Conservation (phyloP, 2,888 invertebrate species). For the Tanytarsus gracilentus region DNA sequence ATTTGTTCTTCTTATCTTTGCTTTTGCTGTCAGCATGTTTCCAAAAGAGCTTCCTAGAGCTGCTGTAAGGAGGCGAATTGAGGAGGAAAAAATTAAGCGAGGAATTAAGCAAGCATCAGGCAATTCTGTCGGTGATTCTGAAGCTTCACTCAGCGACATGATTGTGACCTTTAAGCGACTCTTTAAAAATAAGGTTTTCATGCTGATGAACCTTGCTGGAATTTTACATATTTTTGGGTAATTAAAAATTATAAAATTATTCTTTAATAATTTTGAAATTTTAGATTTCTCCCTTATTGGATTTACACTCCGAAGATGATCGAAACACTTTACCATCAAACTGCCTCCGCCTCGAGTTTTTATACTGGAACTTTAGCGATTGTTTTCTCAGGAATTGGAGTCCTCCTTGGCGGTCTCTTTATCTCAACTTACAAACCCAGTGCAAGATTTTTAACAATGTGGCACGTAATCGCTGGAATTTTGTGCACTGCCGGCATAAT, state of each 20-base stretch:
- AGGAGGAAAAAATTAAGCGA: slow-evolving; percentile 31
- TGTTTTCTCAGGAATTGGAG: slow-evolving; percentile 47
- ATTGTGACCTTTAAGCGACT: slow-evolving; percentile 49
- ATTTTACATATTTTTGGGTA: slow-evolving; percentile 53
- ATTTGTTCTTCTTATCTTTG: slow-evolving; percentile 42
- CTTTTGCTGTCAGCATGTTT: slow-evolving; percentile 51
- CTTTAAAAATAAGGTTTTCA: slow-evolving; percentile 51
- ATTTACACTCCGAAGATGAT: slow-evolving; percentile 67
- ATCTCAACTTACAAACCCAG: slow-evolving; percentile 50
- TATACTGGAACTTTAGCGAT: slow-evolving; percentile 56
- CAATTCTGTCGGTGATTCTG: not conserved
- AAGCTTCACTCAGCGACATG: slow-evolving; percentile 40
- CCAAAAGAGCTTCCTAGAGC: slow-evolving; percentile 34
- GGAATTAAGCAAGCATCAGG: not conserved
- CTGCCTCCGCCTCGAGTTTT: slow-evolving; percentile 51
- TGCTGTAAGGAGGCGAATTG: slow-evolving; percentile 19
- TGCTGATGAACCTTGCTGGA: slow-evolving; percentile 56
- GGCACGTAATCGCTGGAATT: slow-evolving; percentile 38
- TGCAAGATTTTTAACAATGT: slow-evolving; percentile 20
- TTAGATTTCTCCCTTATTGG: slow-evolving; percentile 41
- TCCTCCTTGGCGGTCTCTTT: slow-evolving; percentile 49
- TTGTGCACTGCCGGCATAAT: slow-evolving; percentile 50
- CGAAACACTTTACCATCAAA: slow-evolving; percentile 61
- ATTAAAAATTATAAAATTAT: not conserved
- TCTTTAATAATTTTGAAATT: slow-evolving; percentile 45